Conservation (phyloP, 1,140 invertebrate species). For the Ladona fulva region DNA sequence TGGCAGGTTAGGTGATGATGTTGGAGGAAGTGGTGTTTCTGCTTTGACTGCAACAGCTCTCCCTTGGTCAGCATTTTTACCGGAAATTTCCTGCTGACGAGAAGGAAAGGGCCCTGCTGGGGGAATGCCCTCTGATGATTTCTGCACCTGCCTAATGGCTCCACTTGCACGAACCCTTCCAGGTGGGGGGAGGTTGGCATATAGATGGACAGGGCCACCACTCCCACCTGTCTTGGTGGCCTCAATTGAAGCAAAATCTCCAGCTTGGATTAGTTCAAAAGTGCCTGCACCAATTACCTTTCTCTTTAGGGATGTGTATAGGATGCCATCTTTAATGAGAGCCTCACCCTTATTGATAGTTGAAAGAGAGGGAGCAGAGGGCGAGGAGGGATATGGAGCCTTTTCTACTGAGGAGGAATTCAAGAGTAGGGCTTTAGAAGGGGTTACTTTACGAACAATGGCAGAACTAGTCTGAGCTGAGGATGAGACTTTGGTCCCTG, state of each 20-base stretch:
- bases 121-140: background rate
- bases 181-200: conserved; percentile 35
- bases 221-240: conserved; percentile 32
- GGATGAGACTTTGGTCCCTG: conserved; percentile 39
- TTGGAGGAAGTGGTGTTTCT: background rate
- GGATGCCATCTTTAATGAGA: conserved; percentile 29
- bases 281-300: conserved; percentile 25
- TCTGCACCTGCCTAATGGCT: background rate
- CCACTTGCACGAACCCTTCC: background rate
- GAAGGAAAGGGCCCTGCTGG: conserved; percentile 1
- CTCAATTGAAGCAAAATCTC: conserved; percentile 41
- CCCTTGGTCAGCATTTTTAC: background rate
- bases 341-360: conserved; percentile 23
- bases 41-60: background rate
- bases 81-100: background rate
- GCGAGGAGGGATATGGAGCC: background rate
- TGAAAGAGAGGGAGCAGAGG: background rate
- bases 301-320: conserved; percentile 29
- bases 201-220: conserved; percentile 24
- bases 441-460: conserved; percentile 34
- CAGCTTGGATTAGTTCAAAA: conserved; percentile 40
- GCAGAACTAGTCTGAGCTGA: conserved; percentile 39
- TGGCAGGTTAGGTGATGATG: background rate
- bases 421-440: conserved; percentile 16
- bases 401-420: background rate